Conservation (phyloP, 2,113 vertebrate genomes). For the human (Homo sapiens) region DNA sequence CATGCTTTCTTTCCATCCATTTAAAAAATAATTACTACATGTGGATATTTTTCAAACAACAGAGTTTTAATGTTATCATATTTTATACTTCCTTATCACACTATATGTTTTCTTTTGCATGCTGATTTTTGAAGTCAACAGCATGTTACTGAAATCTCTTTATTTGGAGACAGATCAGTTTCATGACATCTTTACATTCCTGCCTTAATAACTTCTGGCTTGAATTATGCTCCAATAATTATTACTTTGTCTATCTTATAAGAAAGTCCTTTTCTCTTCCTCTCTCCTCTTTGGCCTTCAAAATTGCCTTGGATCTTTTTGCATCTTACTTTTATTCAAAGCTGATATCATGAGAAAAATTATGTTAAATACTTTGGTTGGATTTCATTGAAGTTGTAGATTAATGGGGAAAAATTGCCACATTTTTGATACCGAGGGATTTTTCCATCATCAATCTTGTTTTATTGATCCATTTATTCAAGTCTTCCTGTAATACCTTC, state of each 20-base stretch:
- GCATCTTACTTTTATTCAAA: neutral
- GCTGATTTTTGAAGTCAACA: neutral
- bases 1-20: neutral
- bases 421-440: neutral
- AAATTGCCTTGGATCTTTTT: neutral
- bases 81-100: neutral
- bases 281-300: neutral
- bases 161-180: neutral
- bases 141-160: neutral
- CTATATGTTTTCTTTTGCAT: neutral
- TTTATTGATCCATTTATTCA: neutral
- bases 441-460: neutral
- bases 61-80: neutral
- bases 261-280: neutral
- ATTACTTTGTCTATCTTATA: neutral
- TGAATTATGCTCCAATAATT: neutral
- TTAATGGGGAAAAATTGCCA: neutral
- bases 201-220: neutral
- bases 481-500: neutral
- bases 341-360: neutral
- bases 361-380: neutral
- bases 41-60: neutral
- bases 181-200: neutral
- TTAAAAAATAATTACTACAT: neutral
- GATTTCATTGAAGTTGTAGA: neutral